Evolutionary conservation across 1,140 invertebrate species (phyloP).

Genomic region (Pseudomyrmex concolor): DNA sequence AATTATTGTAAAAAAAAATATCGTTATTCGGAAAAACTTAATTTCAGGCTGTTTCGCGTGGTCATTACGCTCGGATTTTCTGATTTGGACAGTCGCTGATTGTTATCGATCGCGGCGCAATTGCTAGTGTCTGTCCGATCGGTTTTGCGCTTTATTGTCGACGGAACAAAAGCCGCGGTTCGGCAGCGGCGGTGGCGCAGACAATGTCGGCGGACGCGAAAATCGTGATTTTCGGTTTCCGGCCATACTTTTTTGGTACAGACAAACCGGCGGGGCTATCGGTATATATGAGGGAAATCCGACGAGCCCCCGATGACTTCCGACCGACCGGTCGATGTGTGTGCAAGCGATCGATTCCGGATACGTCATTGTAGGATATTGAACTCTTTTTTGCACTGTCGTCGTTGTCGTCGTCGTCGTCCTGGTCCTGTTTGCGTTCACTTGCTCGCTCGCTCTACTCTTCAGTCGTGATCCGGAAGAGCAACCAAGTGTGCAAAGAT

Average conservation of each 20-base stretch:
- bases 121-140: constrained; percentile 66
- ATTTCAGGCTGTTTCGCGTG: constrained; percentile 12
- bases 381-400: constrained; percentile 58
- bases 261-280: constrained; percentile 64
- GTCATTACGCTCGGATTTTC: constrained; percentile 36
- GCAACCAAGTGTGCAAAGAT: constrained; percentile 48
- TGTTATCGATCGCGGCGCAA: constrained; percentile 65
- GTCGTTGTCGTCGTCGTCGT: background rate
- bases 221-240: constrained; percentile 71
- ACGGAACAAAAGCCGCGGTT: constrained; percentile 63
- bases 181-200: constrained; percentile 49
- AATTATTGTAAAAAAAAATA: constrained; percentile 11
- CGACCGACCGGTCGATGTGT: constrained; percentile 37
- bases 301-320: constrained; percentile 66
- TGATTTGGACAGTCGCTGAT: constrained; percentile 44
- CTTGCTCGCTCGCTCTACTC: background rate
- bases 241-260: constrained; percentile 62
- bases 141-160: constrained; percentile 69
- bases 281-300: constrained; percentile 65
- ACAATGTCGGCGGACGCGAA: constrained; percentile 69
- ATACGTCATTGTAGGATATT: constrained; percentile 65
- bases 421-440: constrained; percentile 6
- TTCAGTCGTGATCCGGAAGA: constrained; percentile 38
- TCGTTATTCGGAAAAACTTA: constrained; percentile 3
- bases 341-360: constrained; percentile 50